phyloP scores from a whole-genome alignment of 1,140 invertebrate species.

The Calephelis nemesis region DNA sequence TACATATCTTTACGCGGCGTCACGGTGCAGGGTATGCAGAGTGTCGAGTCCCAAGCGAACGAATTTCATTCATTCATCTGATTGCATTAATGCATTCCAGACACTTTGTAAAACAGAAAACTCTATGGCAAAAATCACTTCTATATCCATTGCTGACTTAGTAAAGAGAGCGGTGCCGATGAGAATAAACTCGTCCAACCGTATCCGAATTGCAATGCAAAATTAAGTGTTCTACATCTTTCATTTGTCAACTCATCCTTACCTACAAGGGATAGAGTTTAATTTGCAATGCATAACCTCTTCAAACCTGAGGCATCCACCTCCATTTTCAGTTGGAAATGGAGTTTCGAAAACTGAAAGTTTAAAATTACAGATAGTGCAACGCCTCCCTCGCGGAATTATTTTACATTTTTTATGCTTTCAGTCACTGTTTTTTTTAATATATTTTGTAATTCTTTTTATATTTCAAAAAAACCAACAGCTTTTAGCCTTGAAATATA shows the following conservation, averaged over 20 bases:
- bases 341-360: constrained; percentile 27
- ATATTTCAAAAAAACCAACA: too few species aligned
- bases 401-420: neutral
- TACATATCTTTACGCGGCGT: too few species aligned
- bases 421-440: too few species aligned
- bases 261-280: neutral
- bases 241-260: constrained; percentile 1
- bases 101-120: constrained; percentile 9
- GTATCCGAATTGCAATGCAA: constrained; percentile 30
- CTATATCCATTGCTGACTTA: constrained; percentile 25
- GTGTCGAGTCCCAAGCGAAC: too few species aligned
- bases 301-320: constrained; percentile 19
- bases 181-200: constrained; percentile 31
- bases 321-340: constrained; percentile 24
- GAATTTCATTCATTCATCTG: too few species aligned
- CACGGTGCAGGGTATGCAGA: too few species aligned
- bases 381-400: constrained; percentile 1
- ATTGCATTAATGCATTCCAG: neutral
- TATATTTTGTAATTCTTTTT: too few species aligned
- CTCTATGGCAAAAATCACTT: constrained; percentile 17
- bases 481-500: too few species aligned
- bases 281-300: neutral
- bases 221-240: constrained; percentile 23
- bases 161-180: constrained; percentile 26
- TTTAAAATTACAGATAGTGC: constrained; percentile 27